Evolutionary conservation across 2,113 vertebrate genomes (phyloP).

Genomic region (Triplophysa siluroides): DNA sequence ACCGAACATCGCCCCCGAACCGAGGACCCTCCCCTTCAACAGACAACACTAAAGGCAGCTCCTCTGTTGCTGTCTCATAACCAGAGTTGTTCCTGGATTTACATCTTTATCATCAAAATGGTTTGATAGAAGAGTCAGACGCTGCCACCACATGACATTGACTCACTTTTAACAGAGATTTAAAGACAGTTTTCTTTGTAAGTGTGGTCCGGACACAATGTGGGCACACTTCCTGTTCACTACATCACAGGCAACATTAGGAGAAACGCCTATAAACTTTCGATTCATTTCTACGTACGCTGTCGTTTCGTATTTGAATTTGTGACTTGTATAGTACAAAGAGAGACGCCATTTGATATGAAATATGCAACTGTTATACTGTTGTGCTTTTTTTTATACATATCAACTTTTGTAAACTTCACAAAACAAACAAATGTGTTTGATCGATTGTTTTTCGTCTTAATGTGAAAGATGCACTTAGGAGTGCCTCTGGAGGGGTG

Average conservation of each 20-base stretch:
- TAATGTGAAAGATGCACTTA: slow-evolving; percentile 45
- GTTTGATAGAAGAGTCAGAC: slow-evolving; percentile 8
- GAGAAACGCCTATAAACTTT: slow-evolving; percentile 1
- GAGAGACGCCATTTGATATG: slow-evolving; percentile 39
- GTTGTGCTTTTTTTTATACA: slow-evolving; percentile 42
- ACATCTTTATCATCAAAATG: slow-evolving; percentile 14
- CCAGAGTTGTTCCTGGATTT: slow-evolving; percentile 51
- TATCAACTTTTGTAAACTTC: slow-evolving; percentile 49
- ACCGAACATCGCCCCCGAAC: slow-evolving; percentile 78
- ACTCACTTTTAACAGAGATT: slow-evolving; percentile 43
- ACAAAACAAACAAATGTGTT: slow-evolving; percentile 19
- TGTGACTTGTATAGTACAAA: slow-evolving; percentile 46
- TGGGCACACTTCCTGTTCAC: slow-evolving; percentile 40
- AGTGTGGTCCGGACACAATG: slow-evolving; percentile 1
- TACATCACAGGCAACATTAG: slow-evolving; percentile 29
- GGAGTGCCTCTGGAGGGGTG: slow-evolving; percentile 17
- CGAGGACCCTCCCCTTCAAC: slow-evolving; percentile 78
- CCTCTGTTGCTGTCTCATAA: slow-evolving; percentile 83
- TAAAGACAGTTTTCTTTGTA: slow-evolving; percentile 35
- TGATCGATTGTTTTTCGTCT: slow-evolving; percentile 4
- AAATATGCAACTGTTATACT: slow-evolving; percentile 43
- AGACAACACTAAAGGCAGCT: slow-evolving; percentile 88
- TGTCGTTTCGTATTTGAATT: slow-evolving; percentile 36
- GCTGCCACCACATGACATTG: slow-evolving; percentile 9
- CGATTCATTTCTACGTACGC: slow-evolving; percentile 28